These are phyloP conservation scores for Rhinolophus ferrumequinum DNA, from an alignment of 2,113 vertebrate species.

Conservation along the genomic window DNA sequence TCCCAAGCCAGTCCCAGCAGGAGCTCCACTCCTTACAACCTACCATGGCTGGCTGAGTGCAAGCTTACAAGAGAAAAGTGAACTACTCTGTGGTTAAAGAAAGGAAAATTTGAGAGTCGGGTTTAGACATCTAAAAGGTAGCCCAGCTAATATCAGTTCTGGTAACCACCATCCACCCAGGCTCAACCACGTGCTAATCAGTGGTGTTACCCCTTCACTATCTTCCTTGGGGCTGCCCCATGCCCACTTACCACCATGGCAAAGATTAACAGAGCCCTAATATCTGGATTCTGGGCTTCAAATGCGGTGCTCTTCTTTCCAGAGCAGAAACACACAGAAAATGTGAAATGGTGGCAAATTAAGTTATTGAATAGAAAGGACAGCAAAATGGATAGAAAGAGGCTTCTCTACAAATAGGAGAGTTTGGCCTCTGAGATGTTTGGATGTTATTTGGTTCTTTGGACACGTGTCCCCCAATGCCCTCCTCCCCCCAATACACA, in stretches of 20 bases:
- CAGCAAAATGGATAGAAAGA: neutral
- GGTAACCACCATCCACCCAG: slow-evolving; percentile 53
- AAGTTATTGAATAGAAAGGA: neutral
- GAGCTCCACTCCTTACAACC: neutral
- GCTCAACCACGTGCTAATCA: slow-evolving; percentile 72
- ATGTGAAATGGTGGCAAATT: neutral
- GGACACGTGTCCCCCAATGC: neutral
- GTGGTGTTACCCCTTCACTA: neutral
- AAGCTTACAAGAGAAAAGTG: neutral
- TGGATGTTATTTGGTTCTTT: neutral
- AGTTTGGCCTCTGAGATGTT: neutral
- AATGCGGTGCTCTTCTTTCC: neutral
- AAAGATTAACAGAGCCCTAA: neutral
- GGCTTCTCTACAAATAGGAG: neutral
- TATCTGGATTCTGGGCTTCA: neutral
- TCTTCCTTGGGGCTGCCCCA: neutral
- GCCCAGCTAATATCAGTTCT: neutral
- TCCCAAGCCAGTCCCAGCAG: neutral
- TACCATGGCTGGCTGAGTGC: neutral
- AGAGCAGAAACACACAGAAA: neutral
- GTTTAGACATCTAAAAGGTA: slow-evolving; percentile 44
- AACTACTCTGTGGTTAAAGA: slow-evolving; percentile 44
- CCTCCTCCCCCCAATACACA: neutral
- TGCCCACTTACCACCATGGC: neutral
- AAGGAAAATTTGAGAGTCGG: slow-evolving; percentile 4